phyloP scores from a whole-genome alignment of 2,113 vertebrate genomes.

The Cercocebus atys region DNA sequence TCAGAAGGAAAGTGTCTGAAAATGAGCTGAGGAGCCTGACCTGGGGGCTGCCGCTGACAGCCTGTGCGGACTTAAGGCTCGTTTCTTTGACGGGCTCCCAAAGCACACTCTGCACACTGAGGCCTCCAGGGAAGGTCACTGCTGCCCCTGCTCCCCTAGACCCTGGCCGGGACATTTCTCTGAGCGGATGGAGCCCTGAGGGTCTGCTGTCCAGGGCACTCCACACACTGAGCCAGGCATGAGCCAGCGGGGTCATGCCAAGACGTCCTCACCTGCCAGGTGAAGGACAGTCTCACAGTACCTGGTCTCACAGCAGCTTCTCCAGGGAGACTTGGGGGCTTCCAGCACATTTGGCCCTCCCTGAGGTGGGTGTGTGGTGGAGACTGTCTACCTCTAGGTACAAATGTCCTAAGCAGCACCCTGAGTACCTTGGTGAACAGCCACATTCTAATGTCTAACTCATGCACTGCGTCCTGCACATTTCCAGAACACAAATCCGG shows the following conservation, averaged over 20 bases:
- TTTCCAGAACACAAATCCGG: not conserved
- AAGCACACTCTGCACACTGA: not conserved
- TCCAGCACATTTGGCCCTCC: not conserved
- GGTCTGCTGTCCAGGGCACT: not conserved
- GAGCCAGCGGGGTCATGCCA: too few species aligned
- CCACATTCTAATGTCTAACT: rapidly evolving
- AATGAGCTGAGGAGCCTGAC: not conserved
- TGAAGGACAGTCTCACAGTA: too few species aligned
- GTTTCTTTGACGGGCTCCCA: not conserved
- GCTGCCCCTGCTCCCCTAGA: too few species aligned
- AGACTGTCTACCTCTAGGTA: not conserved
- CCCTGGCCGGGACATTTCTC: not conserved
- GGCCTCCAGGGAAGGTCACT: not conserved
- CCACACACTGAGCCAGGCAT: not conserved
- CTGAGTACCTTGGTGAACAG: rapidly evolving
- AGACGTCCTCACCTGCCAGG: rapidly evolving
- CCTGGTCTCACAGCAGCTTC: too few species aligned
- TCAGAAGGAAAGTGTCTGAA: too few species aligned
- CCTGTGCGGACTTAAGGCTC: rapidly evolving
- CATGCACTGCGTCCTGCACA: rapidly evolving
- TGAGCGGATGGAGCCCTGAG: not conserved
- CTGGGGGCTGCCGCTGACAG: rapidly evolving
- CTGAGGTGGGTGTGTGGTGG: not conserved
- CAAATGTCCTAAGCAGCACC: too few species aligned
- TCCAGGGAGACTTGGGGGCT: too few species aligned